Evolutionary conservation across 2,888 invertebrate genomes (phyloP), one percentile per base, ranked within the genome.

Genomic region (Metacarcinus magister): DNA sequence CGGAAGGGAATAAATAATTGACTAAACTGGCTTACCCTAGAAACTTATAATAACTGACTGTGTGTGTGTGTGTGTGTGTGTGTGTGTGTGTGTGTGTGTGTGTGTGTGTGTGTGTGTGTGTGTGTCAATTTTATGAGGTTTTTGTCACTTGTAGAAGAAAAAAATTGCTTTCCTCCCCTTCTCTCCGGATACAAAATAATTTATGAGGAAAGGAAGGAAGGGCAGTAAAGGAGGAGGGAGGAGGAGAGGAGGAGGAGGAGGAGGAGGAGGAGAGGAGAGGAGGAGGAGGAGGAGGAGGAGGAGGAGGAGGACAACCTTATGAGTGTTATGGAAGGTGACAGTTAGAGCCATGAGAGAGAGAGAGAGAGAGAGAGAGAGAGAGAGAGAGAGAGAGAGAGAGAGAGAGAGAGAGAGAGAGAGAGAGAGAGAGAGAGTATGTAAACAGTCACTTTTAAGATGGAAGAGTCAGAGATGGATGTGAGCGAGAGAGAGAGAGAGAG

Each of bases 31-130:
- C n/a, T n/a, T n/a, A n/a, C n/a, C n/a, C n/a, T n/a, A n/a, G n/a
- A n/a, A n/a, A n/a, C n/a, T n/a, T n/a, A n/a, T n/a, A n/a, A n/a
- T 54, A 16, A 54, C 54, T 54, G 54, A 54, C 5, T 67, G 7
- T 10, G 28, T 75, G 75, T n/a, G 82, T 32, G 82, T 82, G 32
- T 28, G 82, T 82, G 82, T 32, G 82, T 92, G 92, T 92, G 92
- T 92, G 46, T 92, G 92, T 92, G 28, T 44, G 90, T 90, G 89
- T 90, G 44, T 90, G 44, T 90, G 2, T 90, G 19, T 89, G 54
- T 54, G 54, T 54, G 54, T 54, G 54, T 54, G 54, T 8, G 54
- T 8, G 54, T 8, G 54, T 8, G 54, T 89, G 43, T n/a, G 48
- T 44, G 10, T 5, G 32, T 82, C 82, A 32, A 82, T 82, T 82